These are phyloP conservation scores for Zoanthus sansibaricus DNA, from an alignment of 92 coral and sea anemone genomes.

Conservation along the genomic window DNA sequence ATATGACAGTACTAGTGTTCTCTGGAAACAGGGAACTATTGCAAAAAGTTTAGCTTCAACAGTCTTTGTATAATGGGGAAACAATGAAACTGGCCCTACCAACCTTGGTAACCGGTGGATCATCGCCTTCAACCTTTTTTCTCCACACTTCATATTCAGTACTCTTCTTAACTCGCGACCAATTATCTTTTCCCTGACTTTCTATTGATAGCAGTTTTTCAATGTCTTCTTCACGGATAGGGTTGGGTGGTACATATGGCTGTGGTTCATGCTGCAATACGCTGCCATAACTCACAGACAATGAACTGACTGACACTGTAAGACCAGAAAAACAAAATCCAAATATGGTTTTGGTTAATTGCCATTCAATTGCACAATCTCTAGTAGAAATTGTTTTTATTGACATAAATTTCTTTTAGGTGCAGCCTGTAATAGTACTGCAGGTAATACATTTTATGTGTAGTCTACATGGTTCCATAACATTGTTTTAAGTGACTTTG, in stretches of 20 bases:
- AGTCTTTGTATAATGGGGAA: too few relatives aligned
- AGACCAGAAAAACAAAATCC: neutral
- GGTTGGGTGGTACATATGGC: constrained; percentile 93
- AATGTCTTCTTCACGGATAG: constrained; percentile 89
- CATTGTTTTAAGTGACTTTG: too few relatives aligned
- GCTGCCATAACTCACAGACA: constrained; percentile 60
- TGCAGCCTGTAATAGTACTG: too few relatives aligned
- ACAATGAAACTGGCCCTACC: neutral
- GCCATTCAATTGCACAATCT: too few relatives aligned
- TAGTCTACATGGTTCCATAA: too few relatives aligned
- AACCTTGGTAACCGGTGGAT: constrained; percentile 89
- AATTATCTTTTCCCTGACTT: constrained; percentile 77
- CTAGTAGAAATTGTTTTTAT: too few relatives aligned
- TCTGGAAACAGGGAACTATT: too few relatives aligned
- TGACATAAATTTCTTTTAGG: too few relatives aligned
- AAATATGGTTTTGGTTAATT: too few relatives aligned
- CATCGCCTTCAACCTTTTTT: constrained; percentile 67
- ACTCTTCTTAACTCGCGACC: constrained; percentile 83
- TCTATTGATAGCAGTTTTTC: constrained; percentile 87
- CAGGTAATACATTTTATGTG: too few relatives aligned
- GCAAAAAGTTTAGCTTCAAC: too few relatives aligned
- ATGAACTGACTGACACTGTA: constrained; percentile 42
- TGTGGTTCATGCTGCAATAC: constrained; percentile 93
- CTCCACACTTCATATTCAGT: constrained; percentile 88
- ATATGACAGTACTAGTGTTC: too few relatives aligned